A percentile compares a stretch with the other conserved stretches of the same genome.
phyloP scores from a whole-genome alignment of 2,888 invertebrate genomes.

The Amphipoea oculea region DNA sequence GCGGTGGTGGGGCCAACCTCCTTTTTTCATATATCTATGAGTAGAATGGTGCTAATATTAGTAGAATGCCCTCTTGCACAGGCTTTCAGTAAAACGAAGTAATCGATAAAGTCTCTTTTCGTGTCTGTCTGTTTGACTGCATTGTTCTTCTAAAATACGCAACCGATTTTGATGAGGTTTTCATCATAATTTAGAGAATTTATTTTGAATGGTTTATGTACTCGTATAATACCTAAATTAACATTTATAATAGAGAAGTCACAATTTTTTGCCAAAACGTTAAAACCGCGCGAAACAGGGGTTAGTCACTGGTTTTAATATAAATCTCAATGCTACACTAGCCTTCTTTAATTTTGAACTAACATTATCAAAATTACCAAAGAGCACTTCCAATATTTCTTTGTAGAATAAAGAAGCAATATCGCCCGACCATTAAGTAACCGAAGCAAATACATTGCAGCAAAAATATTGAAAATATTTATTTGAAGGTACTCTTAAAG shows the following conservation, averaged over 20 bases:
- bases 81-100: not conserved
- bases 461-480: slow-evolving; percentile 59
- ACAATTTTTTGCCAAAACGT: not conserved
- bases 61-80: not conserved
- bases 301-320: too few species aligned
- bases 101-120: not conserved
- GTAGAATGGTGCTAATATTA: too few species aligned
- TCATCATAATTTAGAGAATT: not conserved
- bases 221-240: too few species aligned
- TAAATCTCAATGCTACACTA: not conserved
- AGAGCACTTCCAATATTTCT: slow-evolving; percentile 20
- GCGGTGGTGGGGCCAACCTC: too few species aligned
- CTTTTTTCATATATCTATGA: too few species aligned
- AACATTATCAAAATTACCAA: not conserved
- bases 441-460: slow-evolving; percentile 46
- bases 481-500: slow-evolving; percentile 58
- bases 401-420: slow-evolving; percentile 25
- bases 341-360: not conserved
- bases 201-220: too few species aligned
- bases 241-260: too few species aligned
- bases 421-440: slow-evolving; percentile 33
- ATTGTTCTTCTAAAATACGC: not conserved
- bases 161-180: not conserved
- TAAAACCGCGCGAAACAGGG: not conserved
- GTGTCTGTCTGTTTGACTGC: not conserved